Evolutionary conservation across 2,888 invertebrate species (phyloP), one percentile per base, ranked within the genome.

Genomic region (Pachliopta kotzebuea): DNA sequence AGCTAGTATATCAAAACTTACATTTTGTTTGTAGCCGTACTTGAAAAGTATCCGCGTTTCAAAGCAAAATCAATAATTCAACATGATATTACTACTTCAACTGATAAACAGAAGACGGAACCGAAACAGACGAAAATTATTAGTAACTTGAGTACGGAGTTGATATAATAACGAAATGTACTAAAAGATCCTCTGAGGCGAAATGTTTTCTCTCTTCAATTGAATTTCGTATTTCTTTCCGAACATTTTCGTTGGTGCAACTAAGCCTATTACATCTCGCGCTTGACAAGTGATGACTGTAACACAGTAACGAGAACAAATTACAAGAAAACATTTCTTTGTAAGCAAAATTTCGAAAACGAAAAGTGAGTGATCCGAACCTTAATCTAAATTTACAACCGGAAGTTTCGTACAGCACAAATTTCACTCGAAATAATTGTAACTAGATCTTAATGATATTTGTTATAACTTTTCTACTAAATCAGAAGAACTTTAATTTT

Each of bases 151-250:
- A 31, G 20, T 60, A 60, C 53, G 31, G 21, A 37, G 53, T 14
- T 60, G 37, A 37, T 37, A 14, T 37, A 42, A 53, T 24, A 60
- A 53, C 24, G 52, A n/a, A 60, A 60, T 53, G 53, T 42, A 60
- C 23, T 31, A 23, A 42, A 31, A 37, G 23, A 60, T 54, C 24
- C 42, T 54, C 37, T 7, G 11, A 11, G 42, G 37, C 18, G 14
- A 24, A 20, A 60, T 54, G 37, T 24, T 24, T 54, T n/a, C 20
- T 60, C 14, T 52, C 23, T 52, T 52, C 50, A n/a, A 45, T 45
- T 45, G 45, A 45, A 45, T 45, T 45, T n/a, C 45, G 18, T 37
- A 1, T 6, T 18, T 45, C n/a, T n/a, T 45, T 45, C 8, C n/a
- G 45, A n/a, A n/a, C 6, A 18, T 45, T 45, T 4, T 45, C 7